Base-by-base conservation (phyloP, 2,797 vertebrate species). In the Leucoraja ocellata region DNA sequence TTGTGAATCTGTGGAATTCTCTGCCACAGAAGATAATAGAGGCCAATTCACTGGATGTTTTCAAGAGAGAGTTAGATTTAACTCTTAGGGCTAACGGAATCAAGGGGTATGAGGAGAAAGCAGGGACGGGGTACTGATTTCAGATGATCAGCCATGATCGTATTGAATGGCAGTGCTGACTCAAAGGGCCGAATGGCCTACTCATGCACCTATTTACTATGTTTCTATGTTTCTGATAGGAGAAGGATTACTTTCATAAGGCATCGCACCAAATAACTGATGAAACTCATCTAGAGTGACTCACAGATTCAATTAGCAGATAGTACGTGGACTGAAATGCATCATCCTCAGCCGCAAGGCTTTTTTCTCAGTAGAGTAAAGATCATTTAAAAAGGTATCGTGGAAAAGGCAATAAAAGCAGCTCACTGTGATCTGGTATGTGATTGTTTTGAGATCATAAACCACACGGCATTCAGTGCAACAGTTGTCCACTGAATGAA, bases 311-410 rank as follows among this genome's bases (percentile, higher is more conserved):
- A 86, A 86, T 63, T 86, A 63, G 58, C 58, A 86, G 83, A n/a
- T 65, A 86, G 61, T n/a, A n/a, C 32, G 83, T 58, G 63, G 83
- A n/a, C 61, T 86, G 58, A 86, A 61, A 86, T 65, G 61, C 58
- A 86, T 86, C 83, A 86, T 86, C 83, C 61, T 63, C n/a, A 86
- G 63, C 83, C 84, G 36, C 61, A 88, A 88, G n/a, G 36, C 68
- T 16, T 65, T 68, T 88, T 88, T 88, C 46, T 61, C 21, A 65
- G n/a, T 68, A 16, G 5, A 36, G 61, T 88, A 21, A 68, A 68
- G 14, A 32, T 68, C 84, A 73, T 32, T 88, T 88, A 32, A 36
- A 68, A 88, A 16, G 68, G n/a, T n/a, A 68, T 65, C 36, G 84
- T 36, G 61, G 84, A 65, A 32, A 9, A 88, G 18, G n/a, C 84